Base-by-base conservation (phyloP, 2,797 vertebrate genomes). In the Gymnothorax javanicus region DNA sequence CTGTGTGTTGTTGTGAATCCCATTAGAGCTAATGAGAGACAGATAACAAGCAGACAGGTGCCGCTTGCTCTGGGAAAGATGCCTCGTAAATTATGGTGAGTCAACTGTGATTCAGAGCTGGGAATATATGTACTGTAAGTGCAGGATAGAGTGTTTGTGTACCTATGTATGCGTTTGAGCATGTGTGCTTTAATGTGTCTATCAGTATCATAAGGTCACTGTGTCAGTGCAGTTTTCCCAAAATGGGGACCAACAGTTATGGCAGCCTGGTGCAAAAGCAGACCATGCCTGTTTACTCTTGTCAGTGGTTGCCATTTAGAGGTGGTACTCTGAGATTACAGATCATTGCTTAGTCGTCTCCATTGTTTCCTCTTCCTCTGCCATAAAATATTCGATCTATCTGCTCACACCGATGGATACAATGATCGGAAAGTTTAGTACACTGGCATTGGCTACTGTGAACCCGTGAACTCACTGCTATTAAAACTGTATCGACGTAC, bases 171-270 rank as follows among this genome's bases (percentile, higher is more conserved):
- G 11, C 12, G 54, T 83, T 0, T 52, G 54, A 57, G 52, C 54
- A 54, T n/a, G 8, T 56, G 11, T 82, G 20, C 73, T 77, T 50
- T 50, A 75, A 83, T 81, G 43, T 64, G 60, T 82, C 11, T 33
- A 64, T 86, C 23, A 67, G 58, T 50, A 58, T 87, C 79, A 83
- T 25, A 75, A 79, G 86, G 87, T 84, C 83, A 71, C 79, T 83
- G 89, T 87, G 87, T 87, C 86, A 69, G 25, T 25, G 82, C 88
- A 86, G 20, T 54, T 59, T 75, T 79, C 86, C 88, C 83, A 84
- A 13, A 7, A n/a, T 73, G 62, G 71, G 69, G 82, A 83, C 87
- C 62, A 13, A 81, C 71, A 81, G 25, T 82, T 20, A 69, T n/a
- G 82, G 64, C 82, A 23, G 75, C 79, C 64, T 9, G 86, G 86